Percentiles rank a stretch among this genome's conserved stretches.
Conservation (phyloP, 2,888 invertebrate species). For the Cataglyphis albicans region DNA sequence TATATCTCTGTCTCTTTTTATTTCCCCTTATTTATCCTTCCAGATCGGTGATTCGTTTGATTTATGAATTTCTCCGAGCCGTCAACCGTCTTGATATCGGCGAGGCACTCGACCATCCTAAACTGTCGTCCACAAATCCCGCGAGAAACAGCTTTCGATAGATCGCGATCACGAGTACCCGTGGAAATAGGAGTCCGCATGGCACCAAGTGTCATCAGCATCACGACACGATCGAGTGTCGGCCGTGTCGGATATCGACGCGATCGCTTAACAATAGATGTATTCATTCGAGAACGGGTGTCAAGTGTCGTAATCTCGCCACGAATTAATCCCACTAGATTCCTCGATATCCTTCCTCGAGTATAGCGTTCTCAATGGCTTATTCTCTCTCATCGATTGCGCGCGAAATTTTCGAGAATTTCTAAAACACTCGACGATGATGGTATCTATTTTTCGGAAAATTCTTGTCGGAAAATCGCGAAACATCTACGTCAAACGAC, state of each 20-base stretch:
- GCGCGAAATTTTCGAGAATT: neutral
- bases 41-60: constrained; percentile 23
- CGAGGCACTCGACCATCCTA: constrained; percentile 39
- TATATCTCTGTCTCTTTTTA: constrained; percentile 17
- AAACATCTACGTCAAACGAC: neutral
- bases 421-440: neutral
- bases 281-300: constrained; percentile 1
- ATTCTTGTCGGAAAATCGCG: no score
- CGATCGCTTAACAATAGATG: constrained; percentile 29
- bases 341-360: neutral
- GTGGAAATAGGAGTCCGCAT: constrained; percentile 29
- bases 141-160: constrained; percentile 45
- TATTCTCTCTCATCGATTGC: neutral
- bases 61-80: constrained; percentile 44
- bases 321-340: neutral
- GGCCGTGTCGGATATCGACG: neutral
- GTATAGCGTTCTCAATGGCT: neutral
- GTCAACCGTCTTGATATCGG: constrained; percentile 48
- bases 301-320: neutral
- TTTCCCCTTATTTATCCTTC: neutral
- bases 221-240: constrained; percentile 15
- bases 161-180: constrained; percentile 14
- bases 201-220: constrained; percentile 34
- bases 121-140: constrained; percentile 48
- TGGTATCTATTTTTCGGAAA: neutral